phyloP scores from a whole-genome alignment of 2,888 invertebrate genomes.

The Ernsta delagoae region DNA sequence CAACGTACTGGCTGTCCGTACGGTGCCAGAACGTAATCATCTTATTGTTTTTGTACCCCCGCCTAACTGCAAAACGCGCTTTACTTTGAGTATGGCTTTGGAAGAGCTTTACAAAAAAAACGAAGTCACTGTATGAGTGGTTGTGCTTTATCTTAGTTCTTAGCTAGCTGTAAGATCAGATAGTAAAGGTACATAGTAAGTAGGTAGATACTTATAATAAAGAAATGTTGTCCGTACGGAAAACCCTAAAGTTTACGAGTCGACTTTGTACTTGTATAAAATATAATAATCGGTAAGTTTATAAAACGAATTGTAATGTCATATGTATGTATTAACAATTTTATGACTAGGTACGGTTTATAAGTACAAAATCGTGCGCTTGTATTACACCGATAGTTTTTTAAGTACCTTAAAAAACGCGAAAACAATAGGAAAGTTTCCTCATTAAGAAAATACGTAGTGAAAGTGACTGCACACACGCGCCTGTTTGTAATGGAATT shows the following conservation, averaged over 20 bases:
- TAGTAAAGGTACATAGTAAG: too few relatives aligned
- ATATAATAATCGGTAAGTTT: too few relatives aligned
- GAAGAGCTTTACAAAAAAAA: neutral
- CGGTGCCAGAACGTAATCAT: slow-evolving; percentile 36
- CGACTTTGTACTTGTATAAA: too few relatives aligned
- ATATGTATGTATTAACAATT: too few relatives aligned
- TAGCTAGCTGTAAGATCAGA: too few relatives aligned
- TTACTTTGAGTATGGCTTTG: neutral
- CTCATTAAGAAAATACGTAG: slow-evolving; percentile 57
- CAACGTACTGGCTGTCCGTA: slow-evolving; percentile 26
- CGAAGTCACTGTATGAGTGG: too few relatives aligned
- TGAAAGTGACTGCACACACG: slow-evolving; percentile 69
- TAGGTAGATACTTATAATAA: too few relatives aligned
- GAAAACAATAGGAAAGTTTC: slow-evolving; percentile 40
- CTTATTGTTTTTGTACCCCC: slow-evolving; percentile 29
- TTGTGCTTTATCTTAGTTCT: too few relatives aligned
- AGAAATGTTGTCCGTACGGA: too few relatives aligned
- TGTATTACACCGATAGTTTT: slow-evolving; percentile 9
- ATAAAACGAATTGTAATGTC: too few relatives aligned
- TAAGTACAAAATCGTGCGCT: neutral
- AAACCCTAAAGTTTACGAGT: too few relatives aligned
- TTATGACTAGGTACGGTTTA: too few relatives aligned
- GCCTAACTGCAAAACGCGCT: neutral
- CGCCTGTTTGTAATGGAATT: slow-evolving; percentile 62
- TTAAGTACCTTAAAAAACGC: slow-evolving; percentile 12